Evolutionary conservation across 2,888 invertebrate genomes (phyloP), one percentile per base, ranked within the genome.

Genomic region (Chloroclystis v-ata): DNA sequence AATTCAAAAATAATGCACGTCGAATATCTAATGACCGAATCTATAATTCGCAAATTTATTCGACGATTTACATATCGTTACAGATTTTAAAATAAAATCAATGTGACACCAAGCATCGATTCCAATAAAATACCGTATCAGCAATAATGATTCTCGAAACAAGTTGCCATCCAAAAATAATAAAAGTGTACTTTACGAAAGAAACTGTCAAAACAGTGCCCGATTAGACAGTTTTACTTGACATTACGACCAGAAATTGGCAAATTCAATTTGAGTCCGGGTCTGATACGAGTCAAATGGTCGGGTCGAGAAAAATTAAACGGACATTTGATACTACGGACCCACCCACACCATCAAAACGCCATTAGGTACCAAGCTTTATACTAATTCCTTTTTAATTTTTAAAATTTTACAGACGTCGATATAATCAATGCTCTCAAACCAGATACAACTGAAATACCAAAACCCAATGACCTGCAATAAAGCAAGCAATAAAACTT

Each of bases 241-340:
- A 47, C 47, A 45, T 47, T 50, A 47, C 44, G 49, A 38, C 40
- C 49, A 43, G 35, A 49, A 52, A 55, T 58, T 49, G 55, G 47
- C 56, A 56, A 60, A 60, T 60, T 58, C 39, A 56, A 60, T 60
- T 60, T 56, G 54, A 50, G 33, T 46, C 49, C 56, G 52, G 42
- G 39, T 24, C 52, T 49, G 49, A 49, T 47, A 32, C 43, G 25
- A 54, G 58, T 56, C 52, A 58, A 56, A 47, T 49, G 56, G 47
- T 24, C 49, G 49, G 52, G 59, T 56, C 56, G 49, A n/a, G 25
- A 26, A 47, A 51, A 56, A 56, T 56, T 56, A 49, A 43, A 49
- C 44, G 37, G 46, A 39, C 49, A 39, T 47, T 44, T 55, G 47
- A 52, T 41, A 57, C 55, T 47, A 52, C 50, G 44, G 25, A 37